These are phyloP conservation scores for Eurytoma adleriae DNA, from an alignment of 2,888 invertebrate species.

Conservation along the genomic window DNA sequence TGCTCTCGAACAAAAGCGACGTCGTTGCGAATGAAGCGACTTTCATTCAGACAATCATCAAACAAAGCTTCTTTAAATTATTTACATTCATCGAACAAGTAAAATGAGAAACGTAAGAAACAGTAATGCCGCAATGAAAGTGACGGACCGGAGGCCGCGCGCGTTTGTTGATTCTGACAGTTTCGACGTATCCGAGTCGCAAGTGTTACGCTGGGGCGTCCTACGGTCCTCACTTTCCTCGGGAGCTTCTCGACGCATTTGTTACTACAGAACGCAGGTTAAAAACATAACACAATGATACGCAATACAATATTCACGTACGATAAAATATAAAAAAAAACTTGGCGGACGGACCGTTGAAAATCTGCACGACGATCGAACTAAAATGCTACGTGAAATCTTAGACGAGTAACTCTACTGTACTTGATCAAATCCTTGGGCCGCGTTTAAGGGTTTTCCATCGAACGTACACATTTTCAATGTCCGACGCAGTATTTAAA, in stretches of 20 bases:
- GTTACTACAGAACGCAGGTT: too few species aligned
- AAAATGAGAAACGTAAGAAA: too few species aligned
- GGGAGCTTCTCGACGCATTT: too few species aligned
- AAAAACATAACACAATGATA: not conserved
- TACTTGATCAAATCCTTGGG: constrained; percentile 53
- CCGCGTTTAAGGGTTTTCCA: constrained; percentile 15
- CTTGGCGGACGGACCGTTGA: constrained; percentile 1
- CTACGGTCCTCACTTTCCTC: too few species aligned
- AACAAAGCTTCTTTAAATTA: too few species aligned
- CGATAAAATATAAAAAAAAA: not conserved
- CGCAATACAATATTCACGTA: constrained; percentile 3
- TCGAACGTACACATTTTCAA: constrained; percentile 21
- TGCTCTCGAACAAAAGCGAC: constrained; percentile 32
- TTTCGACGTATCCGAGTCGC: too few species aligned
- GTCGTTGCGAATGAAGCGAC: not conserved
- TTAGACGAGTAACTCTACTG: constrained; percentile 33
- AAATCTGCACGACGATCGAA: constrained; percentile 30
- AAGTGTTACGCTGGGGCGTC: too few species aligned
- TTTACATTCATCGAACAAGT: too few species aligned
- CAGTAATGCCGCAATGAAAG: too few species aligned
- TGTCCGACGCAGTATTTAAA: not conserved
- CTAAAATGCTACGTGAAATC: constrained; percentile 38
- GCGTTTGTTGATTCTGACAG: too few species aligned
- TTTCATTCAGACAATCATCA: too few species aligned
- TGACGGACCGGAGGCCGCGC: too few species aligned